Base-by-base conservation (phyloP, 2,113 vertebrate genomes). In the Acrocephalus arundinaceus region DNA sequence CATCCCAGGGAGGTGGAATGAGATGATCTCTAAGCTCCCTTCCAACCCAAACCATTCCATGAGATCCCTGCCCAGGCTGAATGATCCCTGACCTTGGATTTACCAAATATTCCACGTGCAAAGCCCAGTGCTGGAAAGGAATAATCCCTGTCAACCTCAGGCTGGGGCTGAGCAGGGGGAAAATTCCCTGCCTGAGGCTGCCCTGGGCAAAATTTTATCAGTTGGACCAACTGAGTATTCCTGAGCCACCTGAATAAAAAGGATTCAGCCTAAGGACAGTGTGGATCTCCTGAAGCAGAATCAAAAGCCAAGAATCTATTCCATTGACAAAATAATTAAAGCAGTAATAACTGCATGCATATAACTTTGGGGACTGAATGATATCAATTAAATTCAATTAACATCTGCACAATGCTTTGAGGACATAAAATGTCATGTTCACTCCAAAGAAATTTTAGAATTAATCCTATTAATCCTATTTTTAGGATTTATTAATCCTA, bases 301-400 rank as follows among this genome's bases (percentile, higher is more conserved):
- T 70, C 43, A 75, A 81, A 93, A 30, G 43, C 82, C 89, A 83
- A 68, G 68, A 68, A 61, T 92, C 52, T 37, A 20, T 75, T 86
- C 76, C 35, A 81, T 24, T 86, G 84, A 68, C 66, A 88, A 80
- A 86, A 48, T 63, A 89, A 92, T 92, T 86, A 96, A 81, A 71
- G 58, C 80, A 75, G 78, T 96, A 93, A 77, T 86, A 96, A 95
- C 65, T 65, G 52, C 57, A 81, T 4, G 76, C 85, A 37, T 65
- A 22, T 63, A 90, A 67, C 23, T 78, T 77, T 71, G 30, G 71
- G 76, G 72, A 75, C 83, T 72, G 93, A 94, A 81, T 61, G 49
- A 72, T 89, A 89, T 77, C 62, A 90, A 74, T 93, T 95, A 96
- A 74, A 91, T 81, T 80, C 73, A 96, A 97, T 97, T 97, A 96